A percentile compares a stretch with the other conserved stretches of the same genome.
These are phyloP conservation scores for Varecia variegata DNA, from an alignment of 2,797 vertebrate species.

Conservation along the genomic window DNA sequence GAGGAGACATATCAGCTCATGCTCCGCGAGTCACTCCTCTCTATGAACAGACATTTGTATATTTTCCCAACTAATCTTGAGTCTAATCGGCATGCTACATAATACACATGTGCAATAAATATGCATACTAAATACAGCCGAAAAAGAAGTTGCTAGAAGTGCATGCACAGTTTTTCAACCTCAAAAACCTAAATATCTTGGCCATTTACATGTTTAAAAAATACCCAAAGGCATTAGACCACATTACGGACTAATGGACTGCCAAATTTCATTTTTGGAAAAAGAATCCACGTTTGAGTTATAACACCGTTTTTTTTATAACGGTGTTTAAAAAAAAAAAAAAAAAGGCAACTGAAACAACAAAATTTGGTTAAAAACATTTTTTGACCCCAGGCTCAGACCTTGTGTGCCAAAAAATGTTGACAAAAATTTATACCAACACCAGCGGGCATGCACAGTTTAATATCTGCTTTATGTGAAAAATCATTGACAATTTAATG, in stretches of 20 bases:
- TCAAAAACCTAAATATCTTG: slow-evolving; percentile 84
- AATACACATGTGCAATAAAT: slow-evolving; percentile 84
- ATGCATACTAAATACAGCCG: slow-evolving; percentile 83
- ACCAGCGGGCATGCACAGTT: slow-evolving; percentile 79
- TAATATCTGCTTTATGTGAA: slow-evolving; percentile 80
- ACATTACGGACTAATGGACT: slow-evolving; percentile 82
- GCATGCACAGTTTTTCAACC: slow-evolving; percentile 82
- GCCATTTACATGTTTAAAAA: slow-evolving; percentile 85
- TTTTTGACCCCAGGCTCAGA: slow-evolving; percentile 81
- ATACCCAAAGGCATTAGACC: slow-evolving; percentile 84
- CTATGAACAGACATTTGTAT: slow-evolving; percentile 77
- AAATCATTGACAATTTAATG: slow-evolving; percentile 83
- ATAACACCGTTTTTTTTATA: too few relatives aligned
- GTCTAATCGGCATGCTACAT: slow-evolving; percentile 77
- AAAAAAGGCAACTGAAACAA: slow-evolving; percentile 83
- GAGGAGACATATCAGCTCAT: slow-evolving; percentile 61
- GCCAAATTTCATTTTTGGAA: slow-evolving; percentile 82
- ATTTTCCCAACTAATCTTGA: slow-evolving; percentile 82
- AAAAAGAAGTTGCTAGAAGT: slow-evolving; percentile 84
- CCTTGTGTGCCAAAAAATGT: slow-evolving; percentile 77
- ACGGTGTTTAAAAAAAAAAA: slow-evolving; percentile 69
- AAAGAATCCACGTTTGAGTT: slow-evolving; percentile 78
- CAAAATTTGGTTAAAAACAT: slow-evolving; percentile 83
- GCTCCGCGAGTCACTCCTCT: slow-evolving; percentile 70
- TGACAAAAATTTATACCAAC: slow-evolving; percentile 82